phyloP scores from a whole-genome alignment of 2,888 invertebrate species.

The Germaria angustata region DNA sequence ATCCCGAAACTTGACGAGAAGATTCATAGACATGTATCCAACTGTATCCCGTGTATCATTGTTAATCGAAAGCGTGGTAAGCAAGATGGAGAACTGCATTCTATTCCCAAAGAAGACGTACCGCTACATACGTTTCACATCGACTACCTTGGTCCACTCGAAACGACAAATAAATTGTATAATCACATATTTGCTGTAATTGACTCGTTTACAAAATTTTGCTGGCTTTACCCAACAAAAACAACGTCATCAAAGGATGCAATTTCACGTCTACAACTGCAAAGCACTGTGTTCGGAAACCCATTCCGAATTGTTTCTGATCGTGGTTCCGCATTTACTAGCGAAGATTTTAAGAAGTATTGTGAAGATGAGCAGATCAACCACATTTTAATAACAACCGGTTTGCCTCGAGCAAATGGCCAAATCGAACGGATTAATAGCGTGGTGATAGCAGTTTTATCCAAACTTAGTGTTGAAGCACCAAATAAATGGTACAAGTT shows the following conservation, averaged over 20 bases:
- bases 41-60: constrained; percentile 63
- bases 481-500: constrained; percentile 34
- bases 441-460: constrained; percentile 34
- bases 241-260: constrained; percentile 7
- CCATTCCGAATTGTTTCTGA: constrained; percentile 75
- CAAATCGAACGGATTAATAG: constrained; percentile 56
- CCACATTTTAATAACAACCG: constrained; percentile 53
- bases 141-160: constrained; percentile 53
- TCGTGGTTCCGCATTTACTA: constrained; percentile 72
- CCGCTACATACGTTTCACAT: constrained; percentile 73
- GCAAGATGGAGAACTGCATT: constrained; percentile 73
- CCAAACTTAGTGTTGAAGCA: constrained; percentile 50
- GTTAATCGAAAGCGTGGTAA: constrained; percentile 70
- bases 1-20: too few species aligned
- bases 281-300: constrained; percentile 75
- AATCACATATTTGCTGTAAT: constrained; percentile 53
- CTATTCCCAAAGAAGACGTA: constrained; percentile 71
- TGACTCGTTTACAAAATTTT: constrained; percentile 56
- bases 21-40: not conserved
- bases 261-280: not conserved
- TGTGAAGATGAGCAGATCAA: constrained; percentile 71
- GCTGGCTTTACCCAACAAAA: constrained; percentile 40
- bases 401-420: constrained; percentile 54
- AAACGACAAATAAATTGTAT: constrained; percentile 67
- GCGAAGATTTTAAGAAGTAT: constrained; percentile 72